Conservation (phyloP, 2,888 invertebrate genomes). For the Stratiomys singularior region DNA sequence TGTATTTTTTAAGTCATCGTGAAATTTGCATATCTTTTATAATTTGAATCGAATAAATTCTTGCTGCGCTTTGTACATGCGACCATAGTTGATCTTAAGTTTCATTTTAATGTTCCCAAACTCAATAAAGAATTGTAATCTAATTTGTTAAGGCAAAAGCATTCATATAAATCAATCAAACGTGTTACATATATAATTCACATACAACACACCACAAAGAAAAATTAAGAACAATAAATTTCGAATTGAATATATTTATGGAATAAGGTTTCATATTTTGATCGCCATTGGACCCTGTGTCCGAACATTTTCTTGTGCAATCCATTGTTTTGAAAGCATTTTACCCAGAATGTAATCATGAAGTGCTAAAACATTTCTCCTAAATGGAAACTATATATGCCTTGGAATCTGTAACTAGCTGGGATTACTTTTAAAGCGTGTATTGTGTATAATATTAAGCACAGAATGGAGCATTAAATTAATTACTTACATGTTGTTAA, state of each 20-base stretch:
- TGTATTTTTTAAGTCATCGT: slow-evolving; percentile 2
- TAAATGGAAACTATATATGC: no score
- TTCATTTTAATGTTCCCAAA: not conserved
- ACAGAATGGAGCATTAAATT: no score
- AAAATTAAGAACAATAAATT: slow-evolving; percentile 18
- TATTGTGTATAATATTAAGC: no score
- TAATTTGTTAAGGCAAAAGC: slow-evolving; percentile 7
- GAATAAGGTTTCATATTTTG: slow-evolving; percentile 6
- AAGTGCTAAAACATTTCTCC: no score
- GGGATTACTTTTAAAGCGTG: no score
- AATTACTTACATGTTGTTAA: no score
- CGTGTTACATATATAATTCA: slow-evolving; percentile 28
- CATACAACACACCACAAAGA: slow-evolving; percentile 9
- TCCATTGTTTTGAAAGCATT: no score
- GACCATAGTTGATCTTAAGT: not conserved
- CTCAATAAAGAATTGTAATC: not conserved
- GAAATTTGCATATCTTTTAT: slow-evolving; percentile 2
- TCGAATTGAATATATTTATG: slow-evolving; percentile 18
- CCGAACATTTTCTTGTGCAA: no score
- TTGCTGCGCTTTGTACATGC: not conserved
- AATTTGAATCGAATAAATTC: not conserved
- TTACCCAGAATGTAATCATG: no score
- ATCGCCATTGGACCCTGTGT: no score
- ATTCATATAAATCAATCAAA: slow-evolving; percentile 13
- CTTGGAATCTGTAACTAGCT: no score